A percentile compares a stretch with the other conserved stretches of the same genome.
These are phyloP conservation scores for Herpetotheres cachinnans DNA, from an alignment of 2,113 vertebrate genomes.

Conservation along the genomic window DNA sequence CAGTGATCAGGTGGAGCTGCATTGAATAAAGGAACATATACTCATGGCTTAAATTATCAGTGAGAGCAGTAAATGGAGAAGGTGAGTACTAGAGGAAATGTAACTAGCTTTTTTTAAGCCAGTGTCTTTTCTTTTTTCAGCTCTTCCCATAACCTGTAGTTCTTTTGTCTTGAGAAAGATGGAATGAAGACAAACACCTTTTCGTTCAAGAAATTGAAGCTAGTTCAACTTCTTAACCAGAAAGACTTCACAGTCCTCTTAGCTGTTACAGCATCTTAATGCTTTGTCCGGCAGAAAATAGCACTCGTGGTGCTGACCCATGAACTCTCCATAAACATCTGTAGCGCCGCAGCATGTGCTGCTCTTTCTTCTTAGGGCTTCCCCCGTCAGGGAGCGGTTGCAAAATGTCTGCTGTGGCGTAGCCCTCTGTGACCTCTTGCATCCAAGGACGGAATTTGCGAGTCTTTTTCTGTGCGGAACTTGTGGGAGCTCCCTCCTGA, in stretches of 20 bases:
- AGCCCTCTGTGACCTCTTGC: conserved; percentile 48
- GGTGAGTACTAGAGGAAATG: neutral
- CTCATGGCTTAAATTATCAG: neutral
- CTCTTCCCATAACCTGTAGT: neutral
- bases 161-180: neutral
- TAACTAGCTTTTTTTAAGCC: neutral
- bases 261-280: neutral
- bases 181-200: neutral
- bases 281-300: neutral
- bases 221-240: conserved; percentile 27
- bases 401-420: neutral
- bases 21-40: neutral
- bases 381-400: neutral
- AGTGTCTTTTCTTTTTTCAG: conserved; percentile 4
- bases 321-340: neutral
- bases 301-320: neutral
- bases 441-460: neutral
- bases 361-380: neutral
- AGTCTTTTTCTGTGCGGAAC: neutral
- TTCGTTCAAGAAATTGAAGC: conserved; percentile 33
- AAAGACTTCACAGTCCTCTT: neutral
- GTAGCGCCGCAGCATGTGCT: neutral
- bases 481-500: neutral
- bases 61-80: neutral
- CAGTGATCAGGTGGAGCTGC: neutral